Evolutionary conservation across 2,113 vertebrate genomes (phyloP).

Genomic region (Carassius gibelio): DNA sequence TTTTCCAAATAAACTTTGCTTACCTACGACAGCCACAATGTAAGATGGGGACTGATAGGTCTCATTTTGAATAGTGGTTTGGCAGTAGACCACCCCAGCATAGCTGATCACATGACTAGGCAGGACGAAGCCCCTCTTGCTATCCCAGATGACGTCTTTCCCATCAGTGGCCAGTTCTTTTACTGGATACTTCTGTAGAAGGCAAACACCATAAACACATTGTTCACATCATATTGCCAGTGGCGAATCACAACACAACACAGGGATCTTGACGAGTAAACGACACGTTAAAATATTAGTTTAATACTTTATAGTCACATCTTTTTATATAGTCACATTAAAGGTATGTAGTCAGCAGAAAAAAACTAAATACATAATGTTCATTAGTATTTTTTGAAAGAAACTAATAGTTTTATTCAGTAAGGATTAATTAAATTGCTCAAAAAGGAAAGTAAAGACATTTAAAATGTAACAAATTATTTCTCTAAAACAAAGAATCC

Average conservation of each 20-base stretch:
- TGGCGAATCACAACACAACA: neutral
- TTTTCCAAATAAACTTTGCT: conserved; percentile 59
- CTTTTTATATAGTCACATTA: neutral
- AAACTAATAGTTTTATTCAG: neutral
- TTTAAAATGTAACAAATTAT: too few relatives aligned
- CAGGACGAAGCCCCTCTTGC: conserved; percentile 86
- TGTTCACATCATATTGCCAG: neutral
- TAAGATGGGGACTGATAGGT: conserved; percentile 88
- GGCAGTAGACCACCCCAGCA: conserved; percentile 88
- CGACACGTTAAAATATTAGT: neutral
- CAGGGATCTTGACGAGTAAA: neutral
- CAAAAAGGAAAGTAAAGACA: neutral
- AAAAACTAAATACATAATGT: neutral
- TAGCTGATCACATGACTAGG: conserved; percentile 89
- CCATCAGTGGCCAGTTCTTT: conserved; percentile 87
- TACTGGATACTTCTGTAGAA: conserved; percentile 87
- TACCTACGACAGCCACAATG: conserved; percentile 91
- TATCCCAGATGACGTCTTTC: conserved; percentile 86
- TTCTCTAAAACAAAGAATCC: neutral
- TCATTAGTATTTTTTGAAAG: too few relatives aligned
- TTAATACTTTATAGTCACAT: neutral
- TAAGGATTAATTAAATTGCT: neutral
- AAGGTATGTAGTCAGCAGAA: neutral
- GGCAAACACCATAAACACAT: conserved; percentile 48
- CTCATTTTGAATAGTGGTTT: conserved; percentile 85